These are phyloP conservation scores for Noctua fimbriata DNA, from an alignment of 2,888 invertebrate genomes.

Conservation along the genomic window DNA sequence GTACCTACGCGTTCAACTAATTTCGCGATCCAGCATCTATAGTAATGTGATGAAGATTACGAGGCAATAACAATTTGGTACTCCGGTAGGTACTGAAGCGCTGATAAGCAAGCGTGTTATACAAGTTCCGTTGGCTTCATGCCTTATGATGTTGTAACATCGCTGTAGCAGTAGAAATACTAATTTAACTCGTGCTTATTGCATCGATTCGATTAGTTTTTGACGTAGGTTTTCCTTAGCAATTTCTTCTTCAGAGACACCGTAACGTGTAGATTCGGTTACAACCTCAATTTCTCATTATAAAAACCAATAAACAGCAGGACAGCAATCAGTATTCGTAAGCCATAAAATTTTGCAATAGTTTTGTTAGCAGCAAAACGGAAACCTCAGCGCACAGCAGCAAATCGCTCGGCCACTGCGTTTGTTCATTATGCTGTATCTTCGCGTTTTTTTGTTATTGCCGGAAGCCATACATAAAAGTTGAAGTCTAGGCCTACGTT, in stretches of 20 bases:
- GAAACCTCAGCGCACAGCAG: not conserved
- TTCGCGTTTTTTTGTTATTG: not conserved
- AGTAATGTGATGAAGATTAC: not conserved
- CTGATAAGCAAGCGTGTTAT: conserved; percentile 1
- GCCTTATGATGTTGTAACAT: not conserved
- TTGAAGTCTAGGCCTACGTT: not conserved
- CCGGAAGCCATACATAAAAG: not conserved
- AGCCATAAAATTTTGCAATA: not conserved
- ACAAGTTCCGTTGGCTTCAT: not conserved
- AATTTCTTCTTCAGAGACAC: not conserved
- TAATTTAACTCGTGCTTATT: not conserved
- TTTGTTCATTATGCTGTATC: not conserved
- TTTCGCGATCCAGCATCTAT: not conserved
- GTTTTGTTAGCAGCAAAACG: not conserved
- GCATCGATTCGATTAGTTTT: not conserved
- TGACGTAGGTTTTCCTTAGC: not conserved
- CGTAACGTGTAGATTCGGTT: too few species aligned
- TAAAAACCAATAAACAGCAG: not conserved
- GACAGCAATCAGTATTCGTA: not conserved
- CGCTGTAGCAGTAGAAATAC: not conserved
- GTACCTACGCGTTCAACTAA: not conserved
- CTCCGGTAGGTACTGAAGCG: not conserved
- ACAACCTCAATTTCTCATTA: not conserved
- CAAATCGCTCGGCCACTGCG: not conserved
- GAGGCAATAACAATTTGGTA: not conserved